A percentile compares a stretch with the other conserved stretches of the same genome.
These are phyloP conservation scores for Epinephelus cyanopodus DNA, from an alignment of 2,113 vertebrate species.

Conservation along the genomic window DNA sequence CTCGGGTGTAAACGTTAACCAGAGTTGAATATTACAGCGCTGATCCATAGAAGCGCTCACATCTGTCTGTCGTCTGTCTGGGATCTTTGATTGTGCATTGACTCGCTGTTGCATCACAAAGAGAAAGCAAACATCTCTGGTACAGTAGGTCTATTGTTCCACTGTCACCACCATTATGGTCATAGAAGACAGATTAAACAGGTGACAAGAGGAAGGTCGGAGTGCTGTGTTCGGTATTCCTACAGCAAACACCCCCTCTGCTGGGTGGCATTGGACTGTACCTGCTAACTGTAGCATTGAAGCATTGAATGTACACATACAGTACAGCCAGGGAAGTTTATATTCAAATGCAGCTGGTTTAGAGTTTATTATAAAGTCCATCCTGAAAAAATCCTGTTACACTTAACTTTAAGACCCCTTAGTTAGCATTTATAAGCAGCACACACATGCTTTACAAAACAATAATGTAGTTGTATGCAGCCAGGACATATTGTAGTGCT, in stretches of 20 bases:
- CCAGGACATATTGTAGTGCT: not conserved
- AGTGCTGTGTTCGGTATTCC: slow-evolving; percentile 21
- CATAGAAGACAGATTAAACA: slow-evolving; percentile 4
- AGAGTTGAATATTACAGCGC: slow-evolving; percentile 2
- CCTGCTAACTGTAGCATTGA: not conserved
- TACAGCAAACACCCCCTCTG: slow-evolving; percentile 71
- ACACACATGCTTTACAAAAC: not conserved
- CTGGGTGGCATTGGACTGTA: slow-evolving; percentile 50
- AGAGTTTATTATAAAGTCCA: not conserved
- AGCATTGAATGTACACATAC: not conserved
- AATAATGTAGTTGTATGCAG: not conserved
- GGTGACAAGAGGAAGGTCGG: slow-evolving; percentile 38
- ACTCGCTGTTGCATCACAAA: slow-evolving; percentile 16
- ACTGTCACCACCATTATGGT: not conserved
- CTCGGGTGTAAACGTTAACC: slow-evolving; percentile 24
- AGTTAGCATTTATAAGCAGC: not conserved
- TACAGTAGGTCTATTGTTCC: slow-evolving; percentile 8
- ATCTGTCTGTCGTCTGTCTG: slow-evolving; percentile 3
- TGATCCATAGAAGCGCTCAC: not conserved
- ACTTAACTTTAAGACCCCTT: not conserved
- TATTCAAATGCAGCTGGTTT: not conserved
- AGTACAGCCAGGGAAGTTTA: not conserved
- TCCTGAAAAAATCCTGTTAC: not conserved
- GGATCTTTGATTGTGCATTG: slow-evolving; percentile 25
- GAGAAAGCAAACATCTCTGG: not conserved